Percentiles rank a stretch among this genome's conserved stretches.
phyloP scores from a whole-genome alignment of 2,888 invertebrate genomes.

The Watsonalla cultraria region DNA sequence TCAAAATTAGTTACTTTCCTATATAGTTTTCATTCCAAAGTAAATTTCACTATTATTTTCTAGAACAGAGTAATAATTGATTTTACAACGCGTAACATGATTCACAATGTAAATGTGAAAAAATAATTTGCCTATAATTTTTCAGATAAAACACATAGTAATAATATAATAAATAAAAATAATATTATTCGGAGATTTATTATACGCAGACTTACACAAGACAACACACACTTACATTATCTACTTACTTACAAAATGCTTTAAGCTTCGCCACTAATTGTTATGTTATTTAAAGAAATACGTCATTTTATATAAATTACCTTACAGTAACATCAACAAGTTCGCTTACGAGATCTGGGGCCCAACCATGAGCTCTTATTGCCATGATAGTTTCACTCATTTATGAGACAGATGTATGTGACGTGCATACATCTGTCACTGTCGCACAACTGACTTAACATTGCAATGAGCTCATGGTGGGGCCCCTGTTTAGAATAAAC shows the following conservation, averaged over 20 bases:
- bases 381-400: too few species aligned
- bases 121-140: too few species aligned
- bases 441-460: too few species aligned
- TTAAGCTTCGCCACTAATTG: slow-evolving; percentile 26
- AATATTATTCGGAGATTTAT: background rate
- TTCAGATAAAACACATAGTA: background rate
- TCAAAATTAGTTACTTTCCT: too few species aligned
- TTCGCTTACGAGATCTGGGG: slow-evolving; percentile 3
- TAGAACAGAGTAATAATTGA: too few species aligned
- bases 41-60: too few species aligned
- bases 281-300: slow-evolving; percentile 9
- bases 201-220: slow-evolving; percentile 11
- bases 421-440: too few species aligned
- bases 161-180: background rate
- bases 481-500: slow-evolving; percentile 5
- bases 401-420: background rate
- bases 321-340: slow-evolving; percentile 6
- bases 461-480: too few species aligned
- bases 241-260: slow-evolving; percentile 24
- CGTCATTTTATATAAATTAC: slow-evolving; percentile 10
- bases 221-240: slow-evolving; percentile 6
- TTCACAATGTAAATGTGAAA: too few species aligned
- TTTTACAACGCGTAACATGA: too few species aligned
- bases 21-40: too few species aligned
- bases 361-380: too few species aligned